Conservation (phyloP, 1,140 invertebrate species). For the Tetraneura akinire region DNA sequence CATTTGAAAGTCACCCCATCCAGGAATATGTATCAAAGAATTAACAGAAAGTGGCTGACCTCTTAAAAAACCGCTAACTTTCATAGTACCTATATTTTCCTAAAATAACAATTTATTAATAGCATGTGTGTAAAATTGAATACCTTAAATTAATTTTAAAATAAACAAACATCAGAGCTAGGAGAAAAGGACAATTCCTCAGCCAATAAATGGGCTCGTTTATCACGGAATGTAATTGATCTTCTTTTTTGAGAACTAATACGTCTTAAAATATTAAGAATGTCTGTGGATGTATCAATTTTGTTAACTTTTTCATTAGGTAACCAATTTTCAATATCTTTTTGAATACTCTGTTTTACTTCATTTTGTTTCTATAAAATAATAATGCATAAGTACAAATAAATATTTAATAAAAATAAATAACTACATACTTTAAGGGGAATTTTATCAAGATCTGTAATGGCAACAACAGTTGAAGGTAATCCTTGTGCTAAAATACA, state of each 20-base stretch:
- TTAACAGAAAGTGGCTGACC: slow-evolving; percentile 82
- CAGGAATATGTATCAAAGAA: slow-evolving; percentile 84
- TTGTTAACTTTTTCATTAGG: slow-evolving; percentile 80
- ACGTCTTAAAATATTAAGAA: slow-evolving; percentile 74
- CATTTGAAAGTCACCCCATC: slow-evolving; percentile 91
- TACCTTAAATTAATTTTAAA: background rate
- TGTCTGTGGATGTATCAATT: slow-evolving; percentile 76
- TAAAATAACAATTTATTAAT: slow-evolving; percentile 32
- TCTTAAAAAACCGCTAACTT: slow-evolving; percentile 82
- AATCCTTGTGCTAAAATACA: slow-evolving; percentile 80
- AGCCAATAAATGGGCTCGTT: slow-evolving; percentile 77
- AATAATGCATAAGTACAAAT: slow-evolving; percentile 11
- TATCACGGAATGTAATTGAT: slow-evolving; percentile 72
- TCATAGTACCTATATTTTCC: slow-evolving; percentile 69
- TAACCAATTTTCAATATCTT: slow-evolving; percentile 74
- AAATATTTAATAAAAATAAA: slow-evolving; percentile 54
- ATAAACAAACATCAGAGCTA: slow-evolving; percentile 59
- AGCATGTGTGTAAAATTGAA: background rate
- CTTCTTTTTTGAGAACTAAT: slow-evolving; percentile 81
- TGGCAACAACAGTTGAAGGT: slow-evolving; percentile 73
- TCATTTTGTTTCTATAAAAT: slow-evolving; percentile 68
- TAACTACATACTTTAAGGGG: slow-evolving; percentile 62
- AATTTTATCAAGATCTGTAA: slow-evolving; percentile 75
- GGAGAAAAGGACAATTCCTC: slow-evolving; percentile 75
- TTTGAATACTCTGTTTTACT: slow-evolving; percentile 74